phyloP scores from a whole-genome alignment of 2,797 vertebrate genomes.

The Yasuhikotakia modesta region DNA sequence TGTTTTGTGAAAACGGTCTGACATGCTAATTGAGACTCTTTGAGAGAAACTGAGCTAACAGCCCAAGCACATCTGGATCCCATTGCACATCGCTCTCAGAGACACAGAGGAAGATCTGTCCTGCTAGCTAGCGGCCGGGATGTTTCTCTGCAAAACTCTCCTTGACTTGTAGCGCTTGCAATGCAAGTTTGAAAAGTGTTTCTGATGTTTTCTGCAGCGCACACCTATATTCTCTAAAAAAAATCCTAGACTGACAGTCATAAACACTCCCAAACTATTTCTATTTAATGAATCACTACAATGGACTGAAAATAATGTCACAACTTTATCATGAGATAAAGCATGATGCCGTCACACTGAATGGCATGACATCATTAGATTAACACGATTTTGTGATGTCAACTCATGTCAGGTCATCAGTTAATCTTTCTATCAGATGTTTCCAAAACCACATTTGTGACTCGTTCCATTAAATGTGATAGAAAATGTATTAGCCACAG shows the following conservation, averaged over 20 bases:
- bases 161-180: slow-evolving; percentile 6
- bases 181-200: not conserved
- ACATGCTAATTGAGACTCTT: slow-evolving; percentile 40
- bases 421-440: not conserved
- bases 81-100: slow-evolving; percentile 52
- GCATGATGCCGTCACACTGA: not conserved
- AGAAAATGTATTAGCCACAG: not conserved
- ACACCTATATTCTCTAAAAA: slow-evolving; percentile 39
- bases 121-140: slow-evolving; percentile 28
- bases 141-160: slow-evolving; percentile 23
- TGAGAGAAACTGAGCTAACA: slow-evolving; percentile 27
- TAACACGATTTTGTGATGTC: not conserved
- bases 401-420: not conserved
- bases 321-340: slow-evolving; percentile 23
- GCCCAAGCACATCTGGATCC: slow-evolving; percentile 58
- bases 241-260: slow-evolving; percentile 32
- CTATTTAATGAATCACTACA: slow-evolving; percentile 24
- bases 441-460: not conserved
- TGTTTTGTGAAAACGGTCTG: slow-evolving; percentile 12
- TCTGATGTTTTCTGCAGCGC: slow-evolving; percentile 27
- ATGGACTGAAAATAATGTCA: slow-evolving; percentile 31
- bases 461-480: not conserved
- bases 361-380: not conserved
- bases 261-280: not conserved
- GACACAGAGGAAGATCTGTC: slow-evolving; percentile 57